Base-by-base conservation (phyloP, 2,113 vertebrate species). In the Pogona vitticeps region DNA sequence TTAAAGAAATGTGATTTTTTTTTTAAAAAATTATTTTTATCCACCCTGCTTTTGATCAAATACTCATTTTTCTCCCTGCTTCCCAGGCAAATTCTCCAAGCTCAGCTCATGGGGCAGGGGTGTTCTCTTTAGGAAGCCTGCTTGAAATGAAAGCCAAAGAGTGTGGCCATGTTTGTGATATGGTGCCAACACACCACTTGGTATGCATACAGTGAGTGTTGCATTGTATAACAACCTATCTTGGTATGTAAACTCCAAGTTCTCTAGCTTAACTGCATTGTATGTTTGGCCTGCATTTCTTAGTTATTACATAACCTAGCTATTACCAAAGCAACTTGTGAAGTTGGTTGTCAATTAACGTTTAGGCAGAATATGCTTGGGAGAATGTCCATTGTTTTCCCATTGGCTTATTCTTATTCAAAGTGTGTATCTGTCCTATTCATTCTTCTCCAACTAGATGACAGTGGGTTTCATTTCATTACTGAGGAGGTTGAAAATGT, bases 371-470 rank as follows among this genome's bases (percentile, higher is more conserved):
- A 94, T 92, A 90, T 92, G 87, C 86, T 91, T 91, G 90, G 91
- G n/a, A 92, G 89, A 91, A 92, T 92, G 93, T 94, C 94, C 93
- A 93, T 94, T 94, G 92, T 92, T 95, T 91, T 95, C 91, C 94
- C 95, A 90, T 96, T 95, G 92, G 93, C 87, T 91, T 93, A 94
- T 94, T 95, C 94, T 95, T 93, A 95, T 92, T 94, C 90, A 94
- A 91, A 95, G 89, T 87, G 90, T 89, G 91, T 91, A 92, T 90
- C 92, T 92, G 92, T 93, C 89, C 88, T 90, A 93, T 94, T 95
- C 92, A 93, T 95, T 93, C 91, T 92, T 92, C 87, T 92, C 92
- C 94, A 95, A 95, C 94, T 94, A 94, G 93, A 92, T 93, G 93
- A 93, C 92, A 94, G 83, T 95, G 94, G 90, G 92, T 95, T 95